Base-by-base conservation (phyloP, 2,888 invertebrate species). In the Julus scandinavius region DNA sequence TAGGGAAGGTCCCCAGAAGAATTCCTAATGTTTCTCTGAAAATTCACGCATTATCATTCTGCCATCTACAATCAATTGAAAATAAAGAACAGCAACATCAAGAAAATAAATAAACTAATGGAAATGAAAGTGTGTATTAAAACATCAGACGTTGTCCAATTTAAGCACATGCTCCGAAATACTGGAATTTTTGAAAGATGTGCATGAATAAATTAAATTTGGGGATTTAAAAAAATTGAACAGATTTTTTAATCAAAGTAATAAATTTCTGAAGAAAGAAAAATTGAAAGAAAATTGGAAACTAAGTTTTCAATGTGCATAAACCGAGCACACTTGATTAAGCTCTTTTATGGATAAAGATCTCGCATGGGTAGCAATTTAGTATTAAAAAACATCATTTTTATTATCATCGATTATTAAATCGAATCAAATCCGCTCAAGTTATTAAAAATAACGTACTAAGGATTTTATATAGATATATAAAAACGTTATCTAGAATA, bases 401-500 rank as follows among this genome's bases (percentile, higher is more conserved):
- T 5, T n/a, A n/a, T 63, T 6, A 17, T 63, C 63, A 63, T 63
- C 63, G 63, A 63, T 63, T 63, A 63, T n/a, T 63, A 63, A 63
- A 63, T 63, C 63, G 63, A 63, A 63, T 63, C 17, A 63, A 63
- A 63, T 63, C 63, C 63, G 63, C 63, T 63, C 63, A n/a, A 63
- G 63, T 63, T 63, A 63, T n/a, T 63, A 63, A 63, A n/a, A 63
- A 63, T n/a, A 63, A 63, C 63, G 63, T 63, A n/a, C 63, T n/a
- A n/a, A 17, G 17, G 5, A 63, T 63, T 63, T 63, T 63, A 1
- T 13, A n/a, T 13, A 63, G n/a, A 17, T n/a, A 63, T 63, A n/a
- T 63, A 54, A 54, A 54, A 54, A 54, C 13, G 54, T 63, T 63
- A 11, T n/a, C n/a, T 15, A 63, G n/a, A 63, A 17, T n/a, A 63